Evolutionary conservation across 2,113 vertebrate genomes (phyloP).

Genomic region (Mesembrinibis cayennensis): DNA sequence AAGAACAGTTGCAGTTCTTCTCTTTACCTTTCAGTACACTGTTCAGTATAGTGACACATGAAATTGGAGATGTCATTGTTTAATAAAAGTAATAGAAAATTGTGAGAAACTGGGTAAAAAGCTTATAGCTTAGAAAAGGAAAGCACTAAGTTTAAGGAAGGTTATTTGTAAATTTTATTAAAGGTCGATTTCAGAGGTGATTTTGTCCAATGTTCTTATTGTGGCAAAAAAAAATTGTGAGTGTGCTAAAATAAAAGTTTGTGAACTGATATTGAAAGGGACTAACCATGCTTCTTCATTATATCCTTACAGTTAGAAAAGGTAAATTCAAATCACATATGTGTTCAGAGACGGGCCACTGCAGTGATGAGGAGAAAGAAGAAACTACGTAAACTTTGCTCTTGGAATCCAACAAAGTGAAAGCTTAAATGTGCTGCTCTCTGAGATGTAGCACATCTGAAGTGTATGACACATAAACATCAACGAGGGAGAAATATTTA

Average conservation of each 20-base stretch:
- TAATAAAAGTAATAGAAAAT: background rate
- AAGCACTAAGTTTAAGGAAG: background rate
- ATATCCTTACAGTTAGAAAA: background rate
- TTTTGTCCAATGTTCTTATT: background rate
- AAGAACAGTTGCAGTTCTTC: background rate
- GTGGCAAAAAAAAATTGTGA: background rate
- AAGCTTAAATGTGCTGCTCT: background rate
- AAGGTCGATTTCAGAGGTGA: background rate
- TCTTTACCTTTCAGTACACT: background rate
- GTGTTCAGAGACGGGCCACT: background rate
- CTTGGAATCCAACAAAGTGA: background rate
- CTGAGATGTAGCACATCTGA: background rate
- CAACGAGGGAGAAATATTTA: background rate
- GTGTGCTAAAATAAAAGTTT: background rate
- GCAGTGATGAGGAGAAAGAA: background rate
- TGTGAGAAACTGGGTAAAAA: background rate
- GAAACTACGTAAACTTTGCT: background rate
- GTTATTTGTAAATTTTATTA: background rate
- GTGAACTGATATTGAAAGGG: background rate
- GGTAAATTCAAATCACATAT: background rate
- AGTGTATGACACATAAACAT: background rate
- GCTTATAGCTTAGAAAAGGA: background rate
- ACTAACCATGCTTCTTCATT: background rate
- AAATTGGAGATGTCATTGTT: background rate
- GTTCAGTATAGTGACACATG: background rate